These are phyloP conservation scores for Dreissena polymorpha DNA, from an alignment of 1,140 invertebrate genomes.

Conservation along the genomic window DNA sequence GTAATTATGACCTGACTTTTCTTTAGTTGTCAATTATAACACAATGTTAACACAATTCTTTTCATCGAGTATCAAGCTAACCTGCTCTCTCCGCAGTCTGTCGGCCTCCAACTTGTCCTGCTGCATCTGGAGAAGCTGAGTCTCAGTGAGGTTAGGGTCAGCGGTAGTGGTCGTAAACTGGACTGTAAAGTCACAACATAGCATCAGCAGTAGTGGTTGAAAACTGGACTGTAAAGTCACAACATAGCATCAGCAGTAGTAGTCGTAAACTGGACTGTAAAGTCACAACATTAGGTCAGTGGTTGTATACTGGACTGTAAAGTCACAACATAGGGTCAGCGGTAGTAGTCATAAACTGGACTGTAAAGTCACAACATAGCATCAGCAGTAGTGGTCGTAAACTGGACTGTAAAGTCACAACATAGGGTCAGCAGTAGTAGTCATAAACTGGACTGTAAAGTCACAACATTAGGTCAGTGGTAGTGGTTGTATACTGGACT, in stretches of 20 bases:
- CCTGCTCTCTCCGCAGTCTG: constrained; percentile 1
- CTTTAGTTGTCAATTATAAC: too few species aligned
- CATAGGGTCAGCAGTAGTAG: neutral
- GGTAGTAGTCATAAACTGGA: neutral
- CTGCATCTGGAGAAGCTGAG: neutral
- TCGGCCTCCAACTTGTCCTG: neutral
- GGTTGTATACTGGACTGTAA: neutral
- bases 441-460: neutral
- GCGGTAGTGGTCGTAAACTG: neutral
- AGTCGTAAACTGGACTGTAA: neutral
- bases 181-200: neutral
- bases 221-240: neutral
- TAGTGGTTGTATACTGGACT: neutral
- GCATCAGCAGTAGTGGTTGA: neutral
- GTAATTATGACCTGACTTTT: too few species aligned
- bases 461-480: too few species aligned
- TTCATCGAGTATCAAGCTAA: neutral
- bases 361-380: neutral
- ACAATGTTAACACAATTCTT: too few species aligned
- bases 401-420: neutral
- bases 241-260: neutral
- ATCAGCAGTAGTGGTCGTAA: neutral
- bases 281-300: too few species aligned
- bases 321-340: neutral
- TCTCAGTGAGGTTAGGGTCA: neutral